Conservation (phyloP, 2,888 invertebrate species). For the Drosophila emarginata region DNA sequence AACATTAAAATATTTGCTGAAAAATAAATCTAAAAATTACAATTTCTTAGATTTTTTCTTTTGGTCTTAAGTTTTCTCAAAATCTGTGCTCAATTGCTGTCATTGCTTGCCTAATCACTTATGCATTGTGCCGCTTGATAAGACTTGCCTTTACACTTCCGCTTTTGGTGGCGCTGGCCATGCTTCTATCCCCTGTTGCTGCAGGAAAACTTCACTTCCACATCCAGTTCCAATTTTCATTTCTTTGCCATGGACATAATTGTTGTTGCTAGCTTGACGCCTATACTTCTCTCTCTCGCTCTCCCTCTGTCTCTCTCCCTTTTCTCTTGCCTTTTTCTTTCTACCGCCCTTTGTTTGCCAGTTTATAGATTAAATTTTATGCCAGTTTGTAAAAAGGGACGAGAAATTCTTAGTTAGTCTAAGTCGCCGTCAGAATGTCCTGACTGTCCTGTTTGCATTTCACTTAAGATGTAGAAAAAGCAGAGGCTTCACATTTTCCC, state of each 20-base stretch:
- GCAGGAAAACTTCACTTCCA: background rate
- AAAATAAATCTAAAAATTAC: too few relatives aligned
- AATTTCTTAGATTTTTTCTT: background rate
- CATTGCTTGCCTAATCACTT: background rate
- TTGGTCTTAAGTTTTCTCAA: background rate
- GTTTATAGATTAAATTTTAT: conserved; percentile 15
- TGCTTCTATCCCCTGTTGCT: too few relatives aligned
- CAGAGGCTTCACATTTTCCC: conserved; percentile 7
- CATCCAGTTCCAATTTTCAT: background rate
- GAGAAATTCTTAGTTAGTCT: conserved; percentile 1
- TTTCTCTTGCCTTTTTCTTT: too few relatives aligned
- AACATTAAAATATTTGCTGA: too few relatives aligned
- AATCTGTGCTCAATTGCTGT: background rate
- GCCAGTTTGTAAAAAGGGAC: background rate
- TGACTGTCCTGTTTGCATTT: conserved; percentile 1
- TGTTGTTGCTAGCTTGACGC: conserved; percentile 1
- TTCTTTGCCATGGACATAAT: conserved; percentile 6
- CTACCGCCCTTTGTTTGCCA: conserved; percentile 7
- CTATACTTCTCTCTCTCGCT: background rate
- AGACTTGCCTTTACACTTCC: conserved; percentile 9
- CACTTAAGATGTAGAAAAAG: conserved; percentile 1
- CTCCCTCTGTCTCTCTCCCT: background rate
- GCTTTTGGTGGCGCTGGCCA: background rate
- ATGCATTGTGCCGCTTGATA: background rate
- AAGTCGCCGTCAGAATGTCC: background rate